phyloP scores from a whole-genome alignment of 2,113 vertebrate genomes.

The Brachyhypopomus gauderio region DNA sequence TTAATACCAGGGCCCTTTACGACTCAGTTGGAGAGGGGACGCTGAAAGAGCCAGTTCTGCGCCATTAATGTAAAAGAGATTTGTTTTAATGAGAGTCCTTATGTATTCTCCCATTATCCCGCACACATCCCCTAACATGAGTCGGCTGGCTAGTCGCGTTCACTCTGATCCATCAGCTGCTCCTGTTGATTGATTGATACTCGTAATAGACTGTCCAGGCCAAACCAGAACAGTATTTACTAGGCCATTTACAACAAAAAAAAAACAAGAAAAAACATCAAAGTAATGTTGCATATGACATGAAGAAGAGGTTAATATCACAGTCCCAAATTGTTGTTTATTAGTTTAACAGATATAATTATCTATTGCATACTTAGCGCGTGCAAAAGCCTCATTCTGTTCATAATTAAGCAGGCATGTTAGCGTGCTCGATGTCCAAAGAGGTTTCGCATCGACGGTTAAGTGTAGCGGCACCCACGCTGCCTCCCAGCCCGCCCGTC shows the following conservation, averaged over 20 bases:
- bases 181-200: not conserved
- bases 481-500: not conserved
- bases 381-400: not conserved
- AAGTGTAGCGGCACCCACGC: not conserved
- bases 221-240: not conserved
- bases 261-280: too few species aligned
- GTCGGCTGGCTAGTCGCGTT: not conserved
- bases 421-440: not conserved
- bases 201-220: not conserved
- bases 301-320: too few species aligned
- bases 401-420: slow-evolving; percentile 25
- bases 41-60: slow-evolving; percentile 11
- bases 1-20: slow-evolving; percentile 16
- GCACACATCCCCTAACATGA: not conserved
- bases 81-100: slow-evolving; percentile 8
- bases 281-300: too few species aligned
- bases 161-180: too few species aligned
- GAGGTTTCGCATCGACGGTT: not conserved
- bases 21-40: not conserved
- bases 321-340: not conserved
- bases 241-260: not conserved
- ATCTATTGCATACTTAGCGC: too few species aligned
- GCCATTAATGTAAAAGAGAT: slow-evolving; percentile 21
- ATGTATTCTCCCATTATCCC: not conserved
- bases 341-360: not conserved